Evolutionary conservation across 1,140 invertebrate species (phyloP).

Genomic region (Saccostrea echinata): DNA sequence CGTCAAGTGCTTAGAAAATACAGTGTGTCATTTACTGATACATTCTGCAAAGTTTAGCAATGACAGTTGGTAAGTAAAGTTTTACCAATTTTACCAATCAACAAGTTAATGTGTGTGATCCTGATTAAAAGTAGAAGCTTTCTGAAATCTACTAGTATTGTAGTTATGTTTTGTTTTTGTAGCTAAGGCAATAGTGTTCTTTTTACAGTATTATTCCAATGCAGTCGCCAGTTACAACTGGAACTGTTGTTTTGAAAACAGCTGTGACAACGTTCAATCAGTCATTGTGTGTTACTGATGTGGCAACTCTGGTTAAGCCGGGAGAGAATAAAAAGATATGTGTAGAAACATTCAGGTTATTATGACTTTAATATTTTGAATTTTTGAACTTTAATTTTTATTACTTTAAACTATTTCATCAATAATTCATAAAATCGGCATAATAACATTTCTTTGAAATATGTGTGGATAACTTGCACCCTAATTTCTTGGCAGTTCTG

Average conservation of each 20-base stretch:
- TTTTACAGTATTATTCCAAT: neutral
- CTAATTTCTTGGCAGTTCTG: neutral
- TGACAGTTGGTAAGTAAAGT: neutral
- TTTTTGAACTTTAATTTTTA: no score
- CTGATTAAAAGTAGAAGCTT: no score
- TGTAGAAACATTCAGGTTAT: neutral
- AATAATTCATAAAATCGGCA: no score
- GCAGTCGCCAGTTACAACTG: neutral
- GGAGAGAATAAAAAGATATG: neutral
- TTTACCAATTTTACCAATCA: no score
- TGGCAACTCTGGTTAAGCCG: neutral
- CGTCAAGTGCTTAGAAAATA: conserved; percentile 17
- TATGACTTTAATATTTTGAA: no score
- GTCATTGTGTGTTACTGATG: conserved; percentile 12
- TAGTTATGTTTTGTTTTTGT: neutral
- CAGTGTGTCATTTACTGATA: conserved; percentile 20
- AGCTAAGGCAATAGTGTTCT: neutral
- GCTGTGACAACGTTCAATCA: neutral
- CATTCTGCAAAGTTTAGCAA: neutral
- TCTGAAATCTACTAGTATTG: neutral
- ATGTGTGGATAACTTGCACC: no score
- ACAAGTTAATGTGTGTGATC: no score
- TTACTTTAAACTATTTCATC: no score
- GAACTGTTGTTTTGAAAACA: neutral
- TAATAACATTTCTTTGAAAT: no score